These are phyloP conservation scores for Patiria pectinifera DNA, from an alignment of 53 echinoderm and acorn worm genomes.

Conservation along the genomic window DNA sequence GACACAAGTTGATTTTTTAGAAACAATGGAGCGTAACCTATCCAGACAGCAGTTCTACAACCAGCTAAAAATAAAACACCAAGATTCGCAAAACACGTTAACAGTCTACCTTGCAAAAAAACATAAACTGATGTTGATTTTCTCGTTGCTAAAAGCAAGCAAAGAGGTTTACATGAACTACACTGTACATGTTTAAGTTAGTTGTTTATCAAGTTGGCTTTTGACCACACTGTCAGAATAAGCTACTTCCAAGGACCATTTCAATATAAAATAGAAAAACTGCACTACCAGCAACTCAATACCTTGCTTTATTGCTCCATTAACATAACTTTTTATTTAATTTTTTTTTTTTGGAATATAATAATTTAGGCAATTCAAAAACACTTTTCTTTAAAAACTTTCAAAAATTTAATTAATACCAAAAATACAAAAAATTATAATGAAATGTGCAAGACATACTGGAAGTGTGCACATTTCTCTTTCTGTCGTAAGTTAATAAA, in stretches of 20 bases:
- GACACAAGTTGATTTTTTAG: slow-evolving; percentile 48
- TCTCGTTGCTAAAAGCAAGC: background rate
- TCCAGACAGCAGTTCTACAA: slow-evolving; percentile 14
- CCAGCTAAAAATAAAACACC: background rate
- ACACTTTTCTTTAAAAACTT: slow-evolving; percentile 66
- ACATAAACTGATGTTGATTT: background rate
- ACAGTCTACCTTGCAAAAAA: background rate
- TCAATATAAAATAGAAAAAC: slow-evolving; percentile 63
- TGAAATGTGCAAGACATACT: slow-evolving; percentile 73
- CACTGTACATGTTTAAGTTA: background rate
- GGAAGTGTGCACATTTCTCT: slow-evolving; percentile 66
- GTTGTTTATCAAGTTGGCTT: background rate
- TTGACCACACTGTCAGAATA: slow-evolving; percentile 24
- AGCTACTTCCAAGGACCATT: slow-evolving; percentile 38
- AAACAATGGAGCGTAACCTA: slow-evolving; percentile 43
- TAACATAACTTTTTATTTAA: slow-evolving; percentile 52
- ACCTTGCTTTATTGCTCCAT: slow-evolving; percentile 74
- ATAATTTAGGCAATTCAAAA: slow-evolving; percentile 72
- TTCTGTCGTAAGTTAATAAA: slow-evolving; percentile 60
- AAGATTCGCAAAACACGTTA: background rate
- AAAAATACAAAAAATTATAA: slow-evolving; percentile 70
- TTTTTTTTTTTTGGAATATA: slow-evolving; percentile 46
- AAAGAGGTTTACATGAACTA: background rate
- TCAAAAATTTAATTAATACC: slow-evolving; percentile 70
- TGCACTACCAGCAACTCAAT: slow-evolving; percentile 63